Base-by-base conservation (phyloP, 2,888 invertebrate genomes). In the Leucozona laternaria region DNA sequence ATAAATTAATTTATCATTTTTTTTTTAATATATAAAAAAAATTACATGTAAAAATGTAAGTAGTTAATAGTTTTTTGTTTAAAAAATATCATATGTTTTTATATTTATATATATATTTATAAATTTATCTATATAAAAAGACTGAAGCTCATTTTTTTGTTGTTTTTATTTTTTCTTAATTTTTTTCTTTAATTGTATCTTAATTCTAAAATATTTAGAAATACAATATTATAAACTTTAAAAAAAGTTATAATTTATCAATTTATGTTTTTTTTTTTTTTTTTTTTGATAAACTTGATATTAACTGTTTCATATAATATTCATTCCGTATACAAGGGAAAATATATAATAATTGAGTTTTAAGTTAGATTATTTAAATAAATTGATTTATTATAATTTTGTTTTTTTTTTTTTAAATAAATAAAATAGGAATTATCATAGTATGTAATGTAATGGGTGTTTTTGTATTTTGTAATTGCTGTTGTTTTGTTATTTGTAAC, bases 1-100 rank as follows among this genome's bases (percentile, higher is more conserved):
- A 91, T 89, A 89, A 90, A 89, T 89, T 88, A 89, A 89, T 88
- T 89, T 89, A 88, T 89, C 50, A 48, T 62, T 73, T 76, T 64
- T 62, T n/a, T 80, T 79, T 79, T 58, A 68, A 76, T 83, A 88
- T 79, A 89, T 87, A 87, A 78, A 81, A 70, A 45, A 81, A 64
- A 37, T 22, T 73, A 88, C 88, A 88, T 85, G 68, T 81, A 88
- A 84, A 89, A 86, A 88, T 81, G 80, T 73, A 64, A 66, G 53
- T 55, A 43, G 53, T 57, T 57, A 76, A 68, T 71, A 84, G 78
- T 31, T 57, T 31, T 28, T 60, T 70, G 48, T 73, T 79, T 80
- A 80, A 80, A 77, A 78, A 83, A 78, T 79, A 81, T 78, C 64
- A 68, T 78, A 60, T 86, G 40, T 70, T 48, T 31, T 34, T 71